Conservation (phyloP, 1,140 invertebrate genomes). For the Asobara japonica region DNA sequence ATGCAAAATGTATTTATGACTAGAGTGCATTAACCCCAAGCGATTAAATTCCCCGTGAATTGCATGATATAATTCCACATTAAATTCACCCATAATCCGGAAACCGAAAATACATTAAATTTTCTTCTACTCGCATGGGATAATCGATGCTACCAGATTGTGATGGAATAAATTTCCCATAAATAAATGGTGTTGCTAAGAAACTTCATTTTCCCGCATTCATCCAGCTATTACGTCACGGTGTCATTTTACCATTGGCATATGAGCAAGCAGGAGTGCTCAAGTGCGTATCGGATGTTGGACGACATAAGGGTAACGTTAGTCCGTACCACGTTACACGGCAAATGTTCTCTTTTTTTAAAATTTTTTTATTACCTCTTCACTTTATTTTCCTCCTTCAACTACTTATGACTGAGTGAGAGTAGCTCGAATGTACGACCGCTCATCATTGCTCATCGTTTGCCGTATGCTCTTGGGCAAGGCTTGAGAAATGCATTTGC, state of each 20-base stretch:
- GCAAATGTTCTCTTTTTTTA: slow-evolving; percentile 28
- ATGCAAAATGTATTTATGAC: neutral
- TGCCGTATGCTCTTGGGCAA: slow-evolving; percentile 18
- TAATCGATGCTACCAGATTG: neutral
- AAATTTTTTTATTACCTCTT: slow-evolving; percentile 24
- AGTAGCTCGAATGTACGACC: neutral
- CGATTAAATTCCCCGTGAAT: slow-evolving; percentile 12
- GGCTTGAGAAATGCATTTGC: neutral
- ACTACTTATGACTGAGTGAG: slow-evolving; percentile 12
- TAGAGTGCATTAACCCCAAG: slow-evolving; percentile 4
- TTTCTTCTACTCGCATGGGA: neutral
- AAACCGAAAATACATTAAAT: neutral
- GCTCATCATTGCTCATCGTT: neutral
- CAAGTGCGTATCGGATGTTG: slow-evolving; percentile 35
- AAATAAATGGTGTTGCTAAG: neutral
- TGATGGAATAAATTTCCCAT: neutral
- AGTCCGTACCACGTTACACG: slow-evolving; percentile 33
- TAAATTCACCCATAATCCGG: neutral
- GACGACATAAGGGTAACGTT: slow-evolving; percentile 32
- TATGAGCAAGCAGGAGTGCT: slow-evolving; percentile 1
- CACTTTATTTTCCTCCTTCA: slow-evolving; percentile 8
- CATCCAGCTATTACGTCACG: neutral
- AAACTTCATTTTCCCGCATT: neutral
- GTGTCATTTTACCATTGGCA: slow-evolving; percentile 32
- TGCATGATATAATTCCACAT: slow-evolving; percentile 13